Percentiles rank a stretch among this genome's conserved stretches.
Conservation (phyloP, 64 coral and sea anemone genomes). For the Montipora sp. region DNA sequence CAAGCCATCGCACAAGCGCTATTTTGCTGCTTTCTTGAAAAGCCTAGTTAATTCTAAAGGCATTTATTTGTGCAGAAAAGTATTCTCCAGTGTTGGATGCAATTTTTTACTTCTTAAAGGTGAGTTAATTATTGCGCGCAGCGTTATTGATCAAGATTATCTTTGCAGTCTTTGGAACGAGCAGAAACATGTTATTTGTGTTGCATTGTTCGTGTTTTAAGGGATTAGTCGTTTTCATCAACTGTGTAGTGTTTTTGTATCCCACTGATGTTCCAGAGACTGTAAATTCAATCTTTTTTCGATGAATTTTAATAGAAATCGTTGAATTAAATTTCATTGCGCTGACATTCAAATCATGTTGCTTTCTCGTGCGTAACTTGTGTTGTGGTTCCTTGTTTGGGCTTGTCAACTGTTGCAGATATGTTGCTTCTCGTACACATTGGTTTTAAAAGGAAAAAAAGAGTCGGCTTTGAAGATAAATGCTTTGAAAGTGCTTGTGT, state of each 20-base stretch:
- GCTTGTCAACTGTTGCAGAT: constrained; percentile 53
- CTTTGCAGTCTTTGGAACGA: constrained; percentile 31
- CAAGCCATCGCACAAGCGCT: constrained; percentile 1
- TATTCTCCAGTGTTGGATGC: constrained; percentile 55
- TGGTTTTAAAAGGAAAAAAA: neutral
- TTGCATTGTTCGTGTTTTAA: neutral
- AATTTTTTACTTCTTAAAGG: constrained; percentile 46
- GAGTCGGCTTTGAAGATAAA: neutral
- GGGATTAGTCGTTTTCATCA: neutral
- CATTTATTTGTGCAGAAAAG: constrained; percentile 40
- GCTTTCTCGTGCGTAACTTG: constrained; percentile 21
- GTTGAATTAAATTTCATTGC: neutral
- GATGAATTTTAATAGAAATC: neutral
- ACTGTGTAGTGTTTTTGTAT: neutral
- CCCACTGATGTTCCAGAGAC: neutral
- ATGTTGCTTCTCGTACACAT: neutral
- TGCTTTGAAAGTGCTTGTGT: neutral
- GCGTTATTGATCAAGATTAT: neutral
- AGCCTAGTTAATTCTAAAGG: constrained; percentile 33
- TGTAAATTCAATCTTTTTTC: constrained; percentile 17
- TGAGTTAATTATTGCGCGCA: constrained; percentile 38
- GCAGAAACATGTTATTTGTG: constrained; percentile 42
- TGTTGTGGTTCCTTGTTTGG: constrained; percentile 47
- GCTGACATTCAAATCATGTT: constrained; percentile 13
- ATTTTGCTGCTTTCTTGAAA: constrained; percentile 46